A percentile compares a stretch with the other conserved stretches of the same genome.
These are phyloP conservation scores for Maccullochella peelii DNA, from an alignment of 2,113 vertebrate genomes.

Conservation along the genomic window DNA sequence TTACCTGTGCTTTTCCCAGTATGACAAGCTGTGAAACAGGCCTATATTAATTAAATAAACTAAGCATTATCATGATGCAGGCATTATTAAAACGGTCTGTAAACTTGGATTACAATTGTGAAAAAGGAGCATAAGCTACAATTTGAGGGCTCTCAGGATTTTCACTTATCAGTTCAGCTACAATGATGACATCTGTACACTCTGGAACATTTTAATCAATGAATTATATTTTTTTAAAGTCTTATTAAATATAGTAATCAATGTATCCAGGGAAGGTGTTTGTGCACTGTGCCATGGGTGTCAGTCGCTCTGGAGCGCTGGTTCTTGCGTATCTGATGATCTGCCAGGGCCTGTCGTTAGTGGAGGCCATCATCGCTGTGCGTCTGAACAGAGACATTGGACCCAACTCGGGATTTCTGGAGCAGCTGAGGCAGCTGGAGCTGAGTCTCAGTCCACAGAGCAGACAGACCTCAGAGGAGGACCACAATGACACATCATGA, in stretches of 20 bases:
- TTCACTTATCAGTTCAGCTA: no score
- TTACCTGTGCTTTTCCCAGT: no score
- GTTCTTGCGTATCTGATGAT: conserved; percentile 90
- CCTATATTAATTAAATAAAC: no score
- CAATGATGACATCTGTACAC: no score
- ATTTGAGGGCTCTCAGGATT: no score
- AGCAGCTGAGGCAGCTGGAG: conserved; percentile 88
- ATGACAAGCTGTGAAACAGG: no score
- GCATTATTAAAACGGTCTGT: no score
- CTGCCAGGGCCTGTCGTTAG: conserved; percentile 83
- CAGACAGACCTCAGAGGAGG: conserved; percentile 7
- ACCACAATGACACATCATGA: background rate
- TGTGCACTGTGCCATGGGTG: conserved; percentile 89
- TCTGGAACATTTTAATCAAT: no score
- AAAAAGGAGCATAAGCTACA: no score
- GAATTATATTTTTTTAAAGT: background rate
- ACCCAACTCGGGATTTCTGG: conserved; percentile 89
- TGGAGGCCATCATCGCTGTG: conserved; percentile 86
- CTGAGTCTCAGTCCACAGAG: conserved; percentile 66
- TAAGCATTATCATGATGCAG: no score
- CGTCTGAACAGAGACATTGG: conserved; percentile 84
- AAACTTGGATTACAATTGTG: no score
- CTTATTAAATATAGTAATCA: background rate
- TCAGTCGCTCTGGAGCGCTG: conserved; percentile 87
- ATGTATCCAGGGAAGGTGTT: conserved; percentile 85